phyloP scores from a whole-genome alignment of 2,797 vertebrate species.

The Mus caroli region DNA sequence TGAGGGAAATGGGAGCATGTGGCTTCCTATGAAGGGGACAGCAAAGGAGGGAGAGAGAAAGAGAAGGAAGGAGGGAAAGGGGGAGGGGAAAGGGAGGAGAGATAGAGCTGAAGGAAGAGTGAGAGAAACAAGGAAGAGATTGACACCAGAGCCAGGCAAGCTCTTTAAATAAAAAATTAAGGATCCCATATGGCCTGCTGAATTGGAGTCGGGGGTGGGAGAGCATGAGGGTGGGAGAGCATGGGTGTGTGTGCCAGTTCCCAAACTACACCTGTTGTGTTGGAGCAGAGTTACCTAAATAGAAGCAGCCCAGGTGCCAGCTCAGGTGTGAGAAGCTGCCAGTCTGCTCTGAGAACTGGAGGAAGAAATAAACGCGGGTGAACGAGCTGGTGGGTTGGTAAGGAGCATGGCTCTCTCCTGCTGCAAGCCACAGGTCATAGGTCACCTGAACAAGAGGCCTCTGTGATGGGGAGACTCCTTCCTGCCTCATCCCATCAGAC shows the following conservation, averaged over 20 bases:
- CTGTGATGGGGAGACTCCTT: background rate
- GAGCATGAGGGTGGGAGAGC: background rate
- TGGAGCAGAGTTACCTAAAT: constrained; percentile 49
- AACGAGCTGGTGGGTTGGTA: background rate
- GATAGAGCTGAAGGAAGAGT: background rate
- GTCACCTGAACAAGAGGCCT: background rate
- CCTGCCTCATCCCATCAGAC: background rate
- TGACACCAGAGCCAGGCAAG: background rate
- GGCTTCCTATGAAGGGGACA: background rate
- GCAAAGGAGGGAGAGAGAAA: background rate
- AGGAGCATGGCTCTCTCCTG: background rate
- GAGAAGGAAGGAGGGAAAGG: no score
- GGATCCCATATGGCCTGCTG: constrained; percentile 27
- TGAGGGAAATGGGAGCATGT: background rate
- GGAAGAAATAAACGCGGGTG: background rate
- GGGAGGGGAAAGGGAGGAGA: background rate
- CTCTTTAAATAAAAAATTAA: constrained; percentile 45
- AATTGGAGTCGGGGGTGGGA: background rate
- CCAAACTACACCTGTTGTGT: constrained; percentile 55
- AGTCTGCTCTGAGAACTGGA: constrained; percentile 2
- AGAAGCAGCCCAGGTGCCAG: background rate
- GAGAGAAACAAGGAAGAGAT: background rate
- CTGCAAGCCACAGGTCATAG: background rate
- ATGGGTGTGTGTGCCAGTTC: background rate
- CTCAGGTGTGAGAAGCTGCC: constrained; percentile 7